These are phyloP conservation scores for Ophioninae sp. DNA, from an alignment of 2,888 invertebrate genomes.

Conservation along the genomic window DNA sequence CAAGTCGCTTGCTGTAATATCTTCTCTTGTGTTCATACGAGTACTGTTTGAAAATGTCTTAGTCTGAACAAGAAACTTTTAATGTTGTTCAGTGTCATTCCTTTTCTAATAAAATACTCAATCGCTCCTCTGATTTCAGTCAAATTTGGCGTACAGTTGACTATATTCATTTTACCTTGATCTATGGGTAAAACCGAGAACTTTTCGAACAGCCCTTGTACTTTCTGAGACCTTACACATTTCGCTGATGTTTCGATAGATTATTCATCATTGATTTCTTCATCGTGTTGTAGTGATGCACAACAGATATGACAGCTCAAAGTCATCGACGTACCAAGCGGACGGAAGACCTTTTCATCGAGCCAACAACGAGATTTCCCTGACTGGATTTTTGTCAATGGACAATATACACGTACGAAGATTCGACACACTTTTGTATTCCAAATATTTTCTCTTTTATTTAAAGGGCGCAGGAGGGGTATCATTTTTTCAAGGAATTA, in stretches of 20 bases:
- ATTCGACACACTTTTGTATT: constrained; percentile 1
- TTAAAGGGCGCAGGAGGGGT: no score
- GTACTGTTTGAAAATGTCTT: no score
- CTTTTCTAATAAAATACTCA: no score
- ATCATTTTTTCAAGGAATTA: no score
- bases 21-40: neutral
- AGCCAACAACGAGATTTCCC: constrained; percentile 83
- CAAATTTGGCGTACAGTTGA: no score
- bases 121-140: no score
- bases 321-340: constrained; percentile 85
- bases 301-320: constrained; percentile 85
- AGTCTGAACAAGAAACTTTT: no score
- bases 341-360: constrained; percentile 84
- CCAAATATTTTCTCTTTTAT: no score
- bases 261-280: neutral
- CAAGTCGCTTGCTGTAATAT: constrained; percentile 82
- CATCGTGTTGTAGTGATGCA: constrained; percentile 83
- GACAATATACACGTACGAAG: constrained; percentile 84
- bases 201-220: neutral
- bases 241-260: neutral
- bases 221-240: neutral
- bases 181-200: no score
- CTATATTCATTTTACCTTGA: no score
- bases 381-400: constrained; percentile 86
- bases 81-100: no score